Conservation (phyloP, 2,888 invertebrate genomes). For the Ennomos quercinarius region DNA sequence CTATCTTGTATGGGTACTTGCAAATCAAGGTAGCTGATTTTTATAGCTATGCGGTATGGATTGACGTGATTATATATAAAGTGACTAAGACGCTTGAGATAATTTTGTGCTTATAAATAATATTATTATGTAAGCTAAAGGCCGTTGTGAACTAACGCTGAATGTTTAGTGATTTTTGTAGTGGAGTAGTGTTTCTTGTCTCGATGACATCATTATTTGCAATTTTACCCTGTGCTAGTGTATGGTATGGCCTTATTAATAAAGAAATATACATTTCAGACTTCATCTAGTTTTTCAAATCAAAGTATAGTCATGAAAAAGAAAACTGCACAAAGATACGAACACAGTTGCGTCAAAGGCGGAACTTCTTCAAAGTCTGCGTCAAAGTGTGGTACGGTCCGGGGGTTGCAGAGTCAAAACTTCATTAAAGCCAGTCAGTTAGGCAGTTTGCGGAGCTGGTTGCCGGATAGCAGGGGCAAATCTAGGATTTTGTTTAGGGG, state of each 20-base stretch:
- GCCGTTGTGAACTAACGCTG: no score
- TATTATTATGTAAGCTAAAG: no score
- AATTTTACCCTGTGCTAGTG: not conserved
- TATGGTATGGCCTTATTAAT: no score
- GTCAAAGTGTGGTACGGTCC: constrained; percentile 44
- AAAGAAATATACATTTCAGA: no score
- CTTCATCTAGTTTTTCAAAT: constrained; percentile 4
- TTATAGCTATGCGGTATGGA: constrained; percentile 8
- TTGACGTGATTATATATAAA: not conserved
- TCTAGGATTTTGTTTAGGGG: constrained; percentile 7
- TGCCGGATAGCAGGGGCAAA: constrained; percentile 11
- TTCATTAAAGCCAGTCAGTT: constrained; percentile 64
- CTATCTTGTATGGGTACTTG: constrained; percentile 33
- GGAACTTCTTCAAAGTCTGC: constrained; percentile 40
- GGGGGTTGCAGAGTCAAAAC: constrained; percentile 52
- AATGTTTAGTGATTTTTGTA: no score
- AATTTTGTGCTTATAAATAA: no score
- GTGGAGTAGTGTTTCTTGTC: not conserved
- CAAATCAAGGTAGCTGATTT: constrained; percentile 26
- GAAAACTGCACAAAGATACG: constrained; percentile 19
- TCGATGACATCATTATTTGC: not conserved
- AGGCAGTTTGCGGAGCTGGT: constrained; percentile 59
- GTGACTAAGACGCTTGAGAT: no score
- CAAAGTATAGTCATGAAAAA: constrained; percentile 17
- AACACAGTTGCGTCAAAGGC: constrained; percentile 34